Conservation (phyloP, 1,140 invertebrate genomes). For the Antheraea mylitta region DNA sequence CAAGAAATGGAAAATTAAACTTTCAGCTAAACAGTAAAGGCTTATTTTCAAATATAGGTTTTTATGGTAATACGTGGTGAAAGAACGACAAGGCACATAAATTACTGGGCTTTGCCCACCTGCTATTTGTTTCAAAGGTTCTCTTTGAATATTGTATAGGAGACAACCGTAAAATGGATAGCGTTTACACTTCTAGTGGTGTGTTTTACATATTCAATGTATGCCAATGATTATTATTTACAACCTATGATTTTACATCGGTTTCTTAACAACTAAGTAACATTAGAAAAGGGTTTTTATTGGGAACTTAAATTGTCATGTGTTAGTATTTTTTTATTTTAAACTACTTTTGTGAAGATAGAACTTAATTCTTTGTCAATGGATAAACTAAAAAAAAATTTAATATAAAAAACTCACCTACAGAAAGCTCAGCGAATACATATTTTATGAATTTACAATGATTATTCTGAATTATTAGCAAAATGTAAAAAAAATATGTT, state of each 20-base stretch:
- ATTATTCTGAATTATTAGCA: too few species aligned
- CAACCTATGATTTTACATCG: background rate
- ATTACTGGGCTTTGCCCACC: slow-evolving; percentile 21
- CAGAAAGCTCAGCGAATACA: too few species aligned
- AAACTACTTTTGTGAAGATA: too few species aligned
- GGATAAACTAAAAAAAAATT: too few species aligned
- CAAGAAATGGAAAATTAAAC: background rate
- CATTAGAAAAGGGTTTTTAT: too few species aligned
- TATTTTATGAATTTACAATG: too few species aligned
- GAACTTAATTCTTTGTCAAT: too few species aligned
- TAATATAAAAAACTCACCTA: too few species aligned
- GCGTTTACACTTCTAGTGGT: background rate
- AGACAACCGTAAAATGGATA: slow-evolving; percentile 11
- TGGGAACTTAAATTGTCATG: background rate
- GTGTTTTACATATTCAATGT: slow-evolving; percentile 1
- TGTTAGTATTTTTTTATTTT: background rate
- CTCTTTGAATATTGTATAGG: slow-evolving; percentile 25
- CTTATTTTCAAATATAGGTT: background rate
- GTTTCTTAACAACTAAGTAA: background rate
- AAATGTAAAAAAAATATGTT: too few species aligned
- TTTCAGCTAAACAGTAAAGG: background rate
- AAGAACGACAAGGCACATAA: slow-evolving; percentile 18
- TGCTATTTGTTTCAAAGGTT: slow-evolving; percentile 25
- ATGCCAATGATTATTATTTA: background rate
- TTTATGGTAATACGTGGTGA: background rate